Base-by-base conservation (phyloP, 2,797 vertebrate genomes). In the Danio tinwini region DNA sequence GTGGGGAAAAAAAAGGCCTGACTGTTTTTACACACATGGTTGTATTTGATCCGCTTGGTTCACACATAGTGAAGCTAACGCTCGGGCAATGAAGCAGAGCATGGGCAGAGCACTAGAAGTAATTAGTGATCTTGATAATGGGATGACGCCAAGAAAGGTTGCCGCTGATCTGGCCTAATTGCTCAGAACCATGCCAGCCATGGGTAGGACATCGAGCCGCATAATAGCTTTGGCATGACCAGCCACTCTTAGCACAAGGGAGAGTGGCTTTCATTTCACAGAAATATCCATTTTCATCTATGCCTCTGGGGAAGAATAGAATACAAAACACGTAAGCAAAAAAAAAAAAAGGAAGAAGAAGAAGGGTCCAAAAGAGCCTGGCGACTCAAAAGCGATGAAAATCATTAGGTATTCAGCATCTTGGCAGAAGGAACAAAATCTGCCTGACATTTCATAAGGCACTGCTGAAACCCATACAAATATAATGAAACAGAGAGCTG, bases 111-210 rank as follows among this genome's bases (percentile, higher is more conserved):
- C 88, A 87, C 88, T 84, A 87, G 85, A 82, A 86, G 92, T 94
- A 95, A 95, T 95, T 94, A 95, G 94, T 86, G 89, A 91, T 92
- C 89, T 91, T 90, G 87, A 92, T 92, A 93, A 94, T 92, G 90
- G 90, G 90, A 88, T 84, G 85, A 91, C 90, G 92, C 91, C 90
- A 87, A 86, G 87, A 89, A 90, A 91, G 92, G 90, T 91, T 91
- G 92, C 91, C 87, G 90, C 90, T 92, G 91, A 94, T 93, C 90
- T 89, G 92, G 89, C 88, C 92, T 93, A 94, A 94, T 93, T 93
- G 90, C 91, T 91, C 87, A 89, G 88, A 91, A 91, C 88, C 86
- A 88, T 90, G 91, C 90, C 92, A 92, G 89, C 73, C 81, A 69
- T 64, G 86, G 89, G 87, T 84, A 88, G 88, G 89, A 89, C 88